Evolutionary conservation across 2,113 vertebrate genomes (phyloP).

Genomic region (Eulacestoma nigropectus): DNA sequence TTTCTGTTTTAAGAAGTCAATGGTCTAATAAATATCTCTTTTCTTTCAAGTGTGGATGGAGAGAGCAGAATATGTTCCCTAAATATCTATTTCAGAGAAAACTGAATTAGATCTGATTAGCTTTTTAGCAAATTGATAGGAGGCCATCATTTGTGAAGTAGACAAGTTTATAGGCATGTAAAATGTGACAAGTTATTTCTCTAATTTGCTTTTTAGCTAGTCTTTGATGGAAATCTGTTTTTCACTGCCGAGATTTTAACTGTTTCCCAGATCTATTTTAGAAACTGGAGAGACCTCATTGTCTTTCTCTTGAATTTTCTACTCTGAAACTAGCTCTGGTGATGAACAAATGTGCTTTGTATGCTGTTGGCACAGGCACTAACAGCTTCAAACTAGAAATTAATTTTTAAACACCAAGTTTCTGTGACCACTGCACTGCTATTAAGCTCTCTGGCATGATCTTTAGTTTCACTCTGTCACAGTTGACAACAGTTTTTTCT

Average conservation of each 20-base stretch:
- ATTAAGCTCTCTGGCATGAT: conserved; percentile 53
- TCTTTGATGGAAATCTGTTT: conserved; percentile 21
- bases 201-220: conserved; percentile 40
- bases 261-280: conserved; percentile 35
- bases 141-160: background rate
- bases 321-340: background rate
- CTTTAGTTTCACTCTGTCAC: conserved; percentile 32
- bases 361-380: conserved; percentile 35
- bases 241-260: conserved; percentile 5
- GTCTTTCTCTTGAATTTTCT: conserved; percentile 44
- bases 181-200: background rate
- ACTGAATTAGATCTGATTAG: background rate
- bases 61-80: background rate
- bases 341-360: conserved; percentile 58
- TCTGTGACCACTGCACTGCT: conserved; percentile 52
- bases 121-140: conserved; percentile 32
- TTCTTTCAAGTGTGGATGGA: background rate
- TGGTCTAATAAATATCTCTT: conserved; percentile 14
- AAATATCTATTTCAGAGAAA: conserved; percentile 18
- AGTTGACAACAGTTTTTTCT: background rate
- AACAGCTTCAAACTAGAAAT: conserved; percentile 62
- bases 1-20: conserved; percentile 8
- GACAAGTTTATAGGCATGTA: background rate
- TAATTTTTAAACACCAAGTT: conserved; percentile 67
- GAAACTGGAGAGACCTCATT: conserved; percentile 22